Base-by-base conservation (phyloP, 2,797 vertebrate species). In the Lacerta bilineata region DNA sequence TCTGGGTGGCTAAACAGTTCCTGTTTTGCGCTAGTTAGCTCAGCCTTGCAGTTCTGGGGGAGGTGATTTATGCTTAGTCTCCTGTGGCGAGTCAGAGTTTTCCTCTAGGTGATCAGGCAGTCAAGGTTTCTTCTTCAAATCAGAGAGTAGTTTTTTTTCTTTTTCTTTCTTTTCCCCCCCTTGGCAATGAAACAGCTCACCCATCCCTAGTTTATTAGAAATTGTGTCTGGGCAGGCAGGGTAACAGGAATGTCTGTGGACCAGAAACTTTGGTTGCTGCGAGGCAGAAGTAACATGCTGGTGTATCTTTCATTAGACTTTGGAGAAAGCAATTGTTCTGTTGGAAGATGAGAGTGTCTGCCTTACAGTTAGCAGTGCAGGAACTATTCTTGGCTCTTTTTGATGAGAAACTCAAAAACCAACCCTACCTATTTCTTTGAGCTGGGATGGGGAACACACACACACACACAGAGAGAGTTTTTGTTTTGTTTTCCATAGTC, bases 351-450 rank as follows among this genome's bases (percentile, higher is more conserved):
- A 68, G 3, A 36, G 80, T 64, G 88, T 46, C 71, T 90, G 68
- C 41, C 88, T 91, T 84, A 86, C 84, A 93, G 8, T 93, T 90
- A 93, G 43, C 85, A 88, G 50, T 2, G 43, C 86, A 84, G 90
- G 50, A 66, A 90, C 93, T 64, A 83, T 43, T 91, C 89, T 93
- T 95, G 86, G 94, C 93, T 89, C 84, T 96, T 95, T 15, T 87
- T 90, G 91, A 90, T 90, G 93, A 93, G 94, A 95, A 97, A 93
- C 36, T 79, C 79, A 86, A 4, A 69, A 89, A 41, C 77, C 90
- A 92, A 90, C 78, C 85, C 83, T 95, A 94, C 92, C 91, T 78
- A 2, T 91, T 94, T 87, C 84, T 95, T 95, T 89, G 91, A 91
- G 90, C 90, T 90, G 82, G 36, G 89, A 36, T 91, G 92, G 88